Evolutionary conservation across 1,140 invertebrate genomes (phyloP).

Genomic region (Drosophila truncata): DNA sequence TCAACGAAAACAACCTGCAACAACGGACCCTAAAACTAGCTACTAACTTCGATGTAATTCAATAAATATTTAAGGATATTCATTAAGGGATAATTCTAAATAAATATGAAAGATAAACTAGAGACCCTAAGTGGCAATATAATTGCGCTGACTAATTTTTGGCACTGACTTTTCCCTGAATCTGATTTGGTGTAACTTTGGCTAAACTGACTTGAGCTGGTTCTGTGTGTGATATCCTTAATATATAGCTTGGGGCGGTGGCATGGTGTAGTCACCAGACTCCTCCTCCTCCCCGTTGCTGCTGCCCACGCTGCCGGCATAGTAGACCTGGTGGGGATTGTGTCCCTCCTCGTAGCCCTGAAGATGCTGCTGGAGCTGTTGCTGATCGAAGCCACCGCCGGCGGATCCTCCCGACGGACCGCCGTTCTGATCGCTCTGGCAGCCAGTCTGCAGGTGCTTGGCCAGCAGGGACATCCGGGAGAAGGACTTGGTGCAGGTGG

Average conservation of each 20-base stretch:
- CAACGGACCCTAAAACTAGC: slow-evolving; percentile 38
- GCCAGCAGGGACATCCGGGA: slow-evolving; percentile 97
- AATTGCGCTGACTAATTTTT: slow-evolving; percentile 82
- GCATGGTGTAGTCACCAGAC: slow-evolving; percentile 45
- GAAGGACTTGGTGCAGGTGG: slow-evolving; percentile 97
- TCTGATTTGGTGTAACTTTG: slow-evolving; percentile 47
- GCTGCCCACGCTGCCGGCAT: slow-evolving; percentile 75
- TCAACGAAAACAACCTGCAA: slow-evolving; percentile 56
- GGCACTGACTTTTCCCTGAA: slow-evolving; percentile 74
- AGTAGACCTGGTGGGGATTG: slow-evolving; percentile 56
- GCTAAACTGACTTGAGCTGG: slow-evolving; percentile 30
- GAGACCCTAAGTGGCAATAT: slow-evolving; percentile 72
- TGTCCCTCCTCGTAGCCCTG: slow-evolving; percentile 63
- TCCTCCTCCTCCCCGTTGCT: slow-evolving; percentile 75
- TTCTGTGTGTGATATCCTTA: slow-evolving; percentile 14
- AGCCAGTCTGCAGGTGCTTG: slow-evolving; percentile 97
- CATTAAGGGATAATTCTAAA: slow-evolving; percentile 9
- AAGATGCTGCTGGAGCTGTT: slow-evolving; percentile 72
- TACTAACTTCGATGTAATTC: slow-evolving; percentile 36
- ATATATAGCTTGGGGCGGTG: slow-evolving; percentile 48
- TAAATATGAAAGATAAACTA: slow-evolving; percentile 38
- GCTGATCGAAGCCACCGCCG: slow-evolving; percentile 59
- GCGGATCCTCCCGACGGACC: neutral
- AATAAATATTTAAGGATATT: slow-evolving; percentile 14
- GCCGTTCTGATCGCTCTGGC: slow-evolving; percentile 85